Base-by-base conservation (phyloP, 2,113 vertebrate species). In the Centropristis striata region DNA sequence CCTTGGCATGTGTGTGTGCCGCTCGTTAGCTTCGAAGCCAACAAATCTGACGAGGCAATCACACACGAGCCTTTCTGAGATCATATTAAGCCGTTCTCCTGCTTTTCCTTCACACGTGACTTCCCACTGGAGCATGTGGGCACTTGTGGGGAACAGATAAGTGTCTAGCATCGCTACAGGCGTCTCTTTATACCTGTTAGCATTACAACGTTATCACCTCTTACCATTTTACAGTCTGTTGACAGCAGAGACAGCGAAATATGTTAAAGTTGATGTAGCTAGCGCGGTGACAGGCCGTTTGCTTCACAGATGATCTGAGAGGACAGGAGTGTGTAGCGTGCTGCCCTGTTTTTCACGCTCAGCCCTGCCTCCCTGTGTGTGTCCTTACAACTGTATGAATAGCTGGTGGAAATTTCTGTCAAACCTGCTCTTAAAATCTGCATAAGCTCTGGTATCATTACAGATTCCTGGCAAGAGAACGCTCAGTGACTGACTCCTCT, bases 251-350 rank as follows among this genome's bases (percentile, higher is more conserved):
- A 69, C 84, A 64, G 80, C 58, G 55, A 69, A 68, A 80, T 67
- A 42, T 72, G 87, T 51, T 75, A 0, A 44, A 71, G 74, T 21
- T 70, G 73, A 77, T 37, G 68, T 70, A 51, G 61, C 79, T 39
- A 9, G 60, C 50, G 13, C 14, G 55, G 36, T 66, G 83, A 86
- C 86, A 86, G 87, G 47, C 59, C 55, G 18, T 76, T 80, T 78
- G 63, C 83, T 59, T 86, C 60, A 28, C 60, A 73, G 82, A 85
- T 85, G 84, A 92, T 86, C 21, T 27, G 80, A 84, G 63, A 5
- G 63, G 86, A 88, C 86, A 78, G 84, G 42, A 77, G 66, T 53
- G 71, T n/a, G 55, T 9, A 46, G 55, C 36, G 2, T 18, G 71
- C 61, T 46, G 77, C 50, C 58, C 69, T 60, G 74, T 59, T 84